Evolutionary conservation across 2,797 vertebrate genomes (phyloP).

Genomic region (Leptodactylus fallax): DNA sequence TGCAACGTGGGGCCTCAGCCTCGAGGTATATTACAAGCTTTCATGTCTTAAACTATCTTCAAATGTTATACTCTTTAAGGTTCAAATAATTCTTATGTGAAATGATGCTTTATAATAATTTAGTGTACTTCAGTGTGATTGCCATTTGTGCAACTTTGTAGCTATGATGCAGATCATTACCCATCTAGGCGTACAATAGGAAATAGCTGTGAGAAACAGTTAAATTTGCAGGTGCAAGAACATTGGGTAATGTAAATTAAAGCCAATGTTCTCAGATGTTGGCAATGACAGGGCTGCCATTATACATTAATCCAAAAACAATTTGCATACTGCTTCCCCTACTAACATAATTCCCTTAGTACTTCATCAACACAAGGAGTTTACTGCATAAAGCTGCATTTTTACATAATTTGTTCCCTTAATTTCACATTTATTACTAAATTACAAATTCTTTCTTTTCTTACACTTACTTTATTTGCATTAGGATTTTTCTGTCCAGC

Average conservation of each 20-base stretch:
- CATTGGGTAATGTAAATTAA: slow-evolving; percentile 17
- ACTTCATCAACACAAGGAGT: slow-evolving; percentile 5
- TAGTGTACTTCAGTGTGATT: background rate
- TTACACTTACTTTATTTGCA: background rate
- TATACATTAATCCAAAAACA: slow-evolving; percentile 29
- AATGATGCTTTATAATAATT: too few relatives aligned
- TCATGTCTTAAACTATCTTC: too few relatives aligned
- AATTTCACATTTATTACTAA: background rate
- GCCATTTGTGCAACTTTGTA: background rate
- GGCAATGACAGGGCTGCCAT: slow-evolving; percentile 22
- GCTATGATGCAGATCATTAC: background rate
- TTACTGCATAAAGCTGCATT: background rate
- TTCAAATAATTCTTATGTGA: too few relatives aligned
- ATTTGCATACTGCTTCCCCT: slow-evolving; percentile 20
- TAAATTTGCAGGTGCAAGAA: slow-evolving; percentile 29
- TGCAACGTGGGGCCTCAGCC: too few relatives aligned
- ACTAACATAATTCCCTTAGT: slow-evolving; percentile 6
- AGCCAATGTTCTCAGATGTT: slow-evolving; percentile 37
- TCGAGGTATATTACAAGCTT: too few relatives aligned
- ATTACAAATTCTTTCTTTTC: background rate
- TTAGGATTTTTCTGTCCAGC: background rate
- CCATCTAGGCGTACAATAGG: background rate
- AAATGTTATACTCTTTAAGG: too few relatives aligned
- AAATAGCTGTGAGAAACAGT: slow-evolving; percentile 4
- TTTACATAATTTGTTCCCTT: background rate